A percentile compares a stretch with the other conserved stretches of the same genome.
Evolutionary conservation across 2,113 vertebrate species (phyloP).

Genomic region (Eleginops maclovinus): DNA sequence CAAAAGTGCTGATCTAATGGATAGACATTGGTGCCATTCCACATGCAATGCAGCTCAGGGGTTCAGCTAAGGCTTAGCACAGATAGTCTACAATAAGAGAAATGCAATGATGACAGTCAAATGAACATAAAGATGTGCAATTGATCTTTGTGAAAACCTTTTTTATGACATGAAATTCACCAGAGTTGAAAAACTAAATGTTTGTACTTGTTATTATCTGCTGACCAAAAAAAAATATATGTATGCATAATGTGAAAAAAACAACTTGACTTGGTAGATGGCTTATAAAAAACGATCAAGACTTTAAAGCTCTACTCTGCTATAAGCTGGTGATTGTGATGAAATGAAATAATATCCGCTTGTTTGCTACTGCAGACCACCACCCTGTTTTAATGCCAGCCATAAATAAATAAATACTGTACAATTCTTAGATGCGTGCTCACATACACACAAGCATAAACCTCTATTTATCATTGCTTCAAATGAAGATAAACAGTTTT

Average conservation of each 20-base stretch:
- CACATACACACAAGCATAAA: constrained; percentile 10
- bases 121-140: background rate
- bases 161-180: background rate
- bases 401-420: constrained; percentile 51
- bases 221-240: background rate
- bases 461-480: constrained; percentile 55
- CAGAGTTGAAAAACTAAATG: background rate
- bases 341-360: constrained; percentile 48
- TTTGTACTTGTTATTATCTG: background rate
- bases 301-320: constrained; percentile 35
- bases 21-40: constrained; percentile 1
- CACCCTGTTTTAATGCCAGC: constrained; percentile 55
- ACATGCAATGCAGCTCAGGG: background rate
- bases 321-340: constrained; percentile 20
- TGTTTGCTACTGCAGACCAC: constrained; percentile 38
- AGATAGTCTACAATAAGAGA: too few relatives aligned
- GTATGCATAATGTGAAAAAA: constrained; percentile 15
- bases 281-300: constrained; percentile 36
- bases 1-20: constrained; percentile 28
- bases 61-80: background rate
- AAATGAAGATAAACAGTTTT: constrained; percentile 65
- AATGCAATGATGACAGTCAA: background rate
- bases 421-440: constrained; percentile 38
- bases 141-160: background rate
- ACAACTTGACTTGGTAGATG: constrained; percentile 26